Conservation (phyloP, 2,888 invertebrate species). For the Parasteatoda lunata region DNA sequence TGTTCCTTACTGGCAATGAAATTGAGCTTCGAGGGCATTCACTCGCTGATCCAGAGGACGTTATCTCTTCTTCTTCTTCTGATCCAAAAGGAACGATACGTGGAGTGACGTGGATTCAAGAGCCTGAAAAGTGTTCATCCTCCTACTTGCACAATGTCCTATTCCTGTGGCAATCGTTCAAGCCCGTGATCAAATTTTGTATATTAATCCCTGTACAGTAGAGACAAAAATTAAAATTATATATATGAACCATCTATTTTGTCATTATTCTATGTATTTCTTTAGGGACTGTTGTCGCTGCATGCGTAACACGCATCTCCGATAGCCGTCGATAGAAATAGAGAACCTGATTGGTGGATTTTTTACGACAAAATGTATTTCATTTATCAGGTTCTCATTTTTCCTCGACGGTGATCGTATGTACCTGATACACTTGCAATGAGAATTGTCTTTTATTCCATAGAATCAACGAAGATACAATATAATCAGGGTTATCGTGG, state of each 20-base stretch:
- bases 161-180: constrained; percentile 53
- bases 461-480: too few species aligned
- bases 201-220: constrained; percentile 69
- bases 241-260: constrained; percentile 46
- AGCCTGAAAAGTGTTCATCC: constrained; percentile 57
- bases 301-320: not conserved
- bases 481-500: too few species aligned
- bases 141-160: constrained; percentile 41
- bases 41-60: constrained; percentile 9
- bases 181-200: constrained; percentile 69
- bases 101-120: constrained; percentile 24
- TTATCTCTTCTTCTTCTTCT: constrained; percentile 6
- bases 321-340: not conserved
- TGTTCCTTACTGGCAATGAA: constrained; percentile 41
- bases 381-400: not conserved
- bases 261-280: constrained; percentile 5
- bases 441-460: too few species aligned
- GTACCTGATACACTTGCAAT: too few species aligned
- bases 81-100: constrained; percentile 15
- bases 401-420: too few species aligned
- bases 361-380: not conserved
- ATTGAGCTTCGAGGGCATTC: constrained; percentile 48
- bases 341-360: not conserved
- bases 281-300: not conserved
- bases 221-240: constrained; percentile 67